phyloP scores from a whole-genome alignment of 2,113 vertebrate genomes.

The Corythornis vintsioides region DNA sequence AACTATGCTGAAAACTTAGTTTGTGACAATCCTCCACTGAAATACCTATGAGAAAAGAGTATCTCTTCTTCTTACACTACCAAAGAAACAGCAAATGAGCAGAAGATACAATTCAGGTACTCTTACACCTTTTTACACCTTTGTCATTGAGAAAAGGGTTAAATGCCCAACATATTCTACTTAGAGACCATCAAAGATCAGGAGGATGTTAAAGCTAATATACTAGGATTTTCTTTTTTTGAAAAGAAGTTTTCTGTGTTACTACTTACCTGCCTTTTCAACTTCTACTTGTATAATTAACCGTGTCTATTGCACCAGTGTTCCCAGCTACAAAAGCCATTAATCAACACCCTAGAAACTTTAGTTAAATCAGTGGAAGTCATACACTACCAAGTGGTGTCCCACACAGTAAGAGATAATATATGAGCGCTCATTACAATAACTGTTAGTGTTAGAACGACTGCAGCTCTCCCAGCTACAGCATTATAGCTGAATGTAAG shows the following conservation, averaged over 20 bases:
- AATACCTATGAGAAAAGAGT: neutral
- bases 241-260: neutral
- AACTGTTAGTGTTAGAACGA: neutral
- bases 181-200: neutral
- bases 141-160: neutral
- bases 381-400: neutral
- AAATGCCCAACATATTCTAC: neutral
- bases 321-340: neutral
- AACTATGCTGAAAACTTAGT: neutral
- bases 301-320: neutral
- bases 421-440: neutral
- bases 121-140: neutral
- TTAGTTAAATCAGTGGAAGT: neutral
- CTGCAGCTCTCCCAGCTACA: neutral
- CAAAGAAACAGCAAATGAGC: neutral
- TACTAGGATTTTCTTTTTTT: neutral
- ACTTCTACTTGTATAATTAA: neutral
- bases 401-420: neutral
- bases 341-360: neutral
- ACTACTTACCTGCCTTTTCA: neutral
- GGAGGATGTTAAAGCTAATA: neutral
- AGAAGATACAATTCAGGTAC: neutral
- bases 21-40: neutral
- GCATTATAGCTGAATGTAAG: neutral
- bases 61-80: neutral